Evolutionary conservation across 2,888 invertebrate genomes (phyloP).

Genomic region (Fragum sueziense): DNA sequence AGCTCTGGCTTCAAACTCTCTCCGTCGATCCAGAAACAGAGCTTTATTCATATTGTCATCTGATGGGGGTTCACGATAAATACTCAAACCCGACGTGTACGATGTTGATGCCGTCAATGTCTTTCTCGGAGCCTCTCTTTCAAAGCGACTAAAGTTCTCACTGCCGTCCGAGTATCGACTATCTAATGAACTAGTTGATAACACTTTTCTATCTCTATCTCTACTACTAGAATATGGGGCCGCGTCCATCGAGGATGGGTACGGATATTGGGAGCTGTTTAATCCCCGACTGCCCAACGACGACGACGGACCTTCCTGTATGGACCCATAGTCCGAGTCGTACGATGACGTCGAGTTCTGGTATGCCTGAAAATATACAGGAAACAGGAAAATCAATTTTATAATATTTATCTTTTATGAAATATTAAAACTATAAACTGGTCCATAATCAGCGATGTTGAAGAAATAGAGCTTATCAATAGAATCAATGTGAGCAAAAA

Average conservation of each 20-base stretch:
- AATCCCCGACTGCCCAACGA: constrained; percentile 4
- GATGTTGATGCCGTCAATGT: constrained; percentile 66
- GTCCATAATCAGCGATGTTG: no score
- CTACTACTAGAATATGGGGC: constrained; percentile 32
- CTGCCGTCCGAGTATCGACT: constrained; percentile 28
- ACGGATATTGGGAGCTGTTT: constrained; percentile 39
- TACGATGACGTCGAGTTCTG: constrained; percentile 57
- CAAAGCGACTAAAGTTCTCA: constrained; percentile 29
- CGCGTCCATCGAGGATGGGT: constrained; percentile 53
- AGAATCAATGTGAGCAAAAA: no score
- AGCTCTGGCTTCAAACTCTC: constrained; percentile 63
- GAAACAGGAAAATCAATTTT: background rate
- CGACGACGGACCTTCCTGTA: constrained; percentile 19
- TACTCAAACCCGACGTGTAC: constrained; percentile 67
- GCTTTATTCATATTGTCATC: constrained; percentile 60
- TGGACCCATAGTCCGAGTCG: constrained; percentile 49
- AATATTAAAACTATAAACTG: no score
- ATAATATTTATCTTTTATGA: no score
- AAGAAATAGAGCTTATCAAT: no score
- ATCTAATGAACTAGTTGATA: constrained; percentile 59
- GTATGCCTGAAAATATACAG: constrained; percentile 72
- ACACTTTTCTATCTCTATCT: constrained; percentile 56
- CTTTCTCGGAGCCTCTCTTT: constrained; percentile 38
- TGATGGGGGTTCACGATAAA: constrained; percentile 53
- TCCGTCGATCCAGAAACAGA: constrained; percentile 59